phyloP scores from a whole-genome alignment of 2,888 invertebrate species.

The Drosophila kuntzei region DNA sequence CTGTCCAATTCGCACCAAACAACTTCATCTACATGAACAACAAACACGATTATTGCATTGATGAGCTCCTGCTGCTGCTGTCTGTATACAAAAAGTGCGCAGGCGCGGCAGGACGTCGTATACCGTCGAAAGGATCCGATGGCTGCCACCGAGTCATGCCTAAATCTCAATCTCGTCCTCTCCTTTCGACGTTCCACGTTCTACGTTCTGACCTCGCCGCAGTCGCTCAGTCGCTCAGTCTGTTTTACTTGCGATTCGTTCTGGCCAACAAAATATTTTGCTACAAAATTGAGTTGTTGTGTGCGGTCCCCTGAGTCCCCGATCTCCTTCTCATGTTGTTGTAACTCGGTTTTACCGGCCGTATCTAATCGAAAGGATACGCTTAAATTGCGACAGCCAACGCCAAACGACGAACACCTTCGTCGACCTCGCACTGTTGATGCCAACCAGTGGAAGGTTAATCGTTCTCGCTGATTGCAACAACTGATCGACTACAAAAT shows the following conservation, averaged over 20 bases:
- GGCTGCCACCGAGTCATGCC: slow-evolving; percentile 42
- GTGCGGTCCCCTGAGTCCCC: slow-evolving; percentile 52
- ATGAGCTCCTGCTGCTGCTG: slow-evolving; percentile 84
- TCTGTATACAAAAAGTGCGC: slow-evolving; percentile 79
- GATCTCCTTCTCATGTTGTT: slow-evolving; percentile 59
- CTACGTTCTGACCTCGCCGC: slow-evolving; percentile 2
- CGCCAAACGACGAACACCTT: slow-evolving; percentile 56
- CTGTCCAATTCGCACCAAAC: slow-evolving; percentile 66
- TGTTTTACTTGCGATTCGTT: slow-evolving; percentile 80
- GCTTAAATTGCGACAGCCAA: slow-evolving; percentile 72
- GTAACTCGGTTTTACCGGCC: slow-evolving; percentile 58
- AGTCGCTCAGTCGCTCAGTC: slow-evolving; percentile 31
- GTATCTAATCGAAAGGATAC: slow-evolving; percentile 78
- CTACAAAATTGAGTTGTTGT: slow-evolving; percentile 78
- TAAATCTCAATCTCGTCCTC: not conserved
- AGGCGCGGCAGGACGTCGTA: slow-evolving; percentile 75
- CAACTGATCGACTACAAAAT: not conserved
- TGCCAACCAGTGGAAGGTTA: slow-evolving; percentile 39
- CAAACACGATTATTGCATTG: slow-evolving; percentile 80
- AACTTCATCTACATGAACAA: slow-evolving; percentile 66
- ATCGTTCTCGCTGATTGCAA: not conserved
- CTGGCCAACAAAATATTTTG: slow-evolving; percentile 83
- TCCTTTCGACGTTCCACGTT: not conserved
- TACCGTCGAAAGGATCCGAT: slow-evolving; percentile 43
- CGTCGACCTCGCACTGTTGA: slow-evolving; percentile 35